Conservation (phyloP, 2,888 invertebrate species). For the Thymelicus lineola region DNA sequence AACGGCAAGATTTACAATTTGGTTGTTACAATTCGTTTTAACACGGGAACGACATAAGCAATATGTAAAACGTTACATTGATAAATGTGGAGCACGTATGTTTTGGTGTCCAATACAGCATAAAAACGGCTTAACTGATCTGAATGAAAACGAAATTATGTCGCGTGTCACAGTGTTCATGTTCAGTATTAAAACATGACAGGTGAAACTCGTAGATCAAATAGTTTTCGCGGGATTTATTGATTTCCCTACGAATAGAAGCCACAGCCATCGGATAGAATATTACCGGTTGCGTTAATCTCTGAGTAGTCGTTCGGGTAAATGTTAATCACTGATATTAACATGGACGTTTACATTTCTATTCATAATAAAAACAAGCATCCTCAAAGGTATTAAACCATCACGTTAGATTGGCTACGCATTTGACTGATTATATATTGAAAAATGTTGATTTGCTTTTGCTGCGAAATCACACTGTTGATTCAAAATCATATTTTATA, state of each 20-base stretch:
- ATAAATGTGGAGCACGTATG: conserved; percentile 25
- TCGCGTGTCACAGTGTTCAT: conserved; percentile 31
- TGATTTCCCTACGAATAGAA: conserved; percentile 26
- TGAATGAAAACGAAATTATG: conserved; percentile 45
- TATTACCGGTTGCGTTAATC: conserved; percentile 33
- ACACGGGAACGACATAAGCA: conserved; percentile 14
- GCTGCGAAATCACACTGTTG: too few species aligned
- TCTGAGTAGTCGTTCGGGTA: conserved; percentile 12
- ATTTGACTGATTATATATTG: too few species aligned
- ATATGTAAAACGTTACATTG: conserved; percentile 24
- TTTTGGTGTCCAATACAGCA: conserved; percentile 38
- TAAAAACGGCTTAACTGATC: conserved; percentile 46
- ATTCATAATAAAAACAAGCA: background rate
- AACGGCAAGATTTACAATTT: conserved; percentile 28
- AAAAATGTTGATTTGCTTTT: too few species aligned
- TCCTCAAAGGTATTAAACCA: too few species aligned
- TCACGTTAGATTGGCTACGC: too few species aligned
- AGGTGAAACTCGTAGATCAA: conserved; percentile 43
- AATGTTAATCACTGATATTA: conserved; percentile 22
- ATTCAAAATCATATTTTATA: too few species aligned
- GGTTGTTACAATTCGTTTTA: conserved; percentile 25
- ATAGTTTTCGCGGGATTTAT: conserved; percentile 40
- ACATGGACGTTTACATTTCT: conserved; percentile 2
- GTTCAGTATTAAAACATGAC: conserved; percentile 40
- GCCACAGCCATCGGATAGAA: conserved; percentile 24